Conservation (phyloP, 2,797 vertebrate species). For the Nannoperca obscura region DNA sequence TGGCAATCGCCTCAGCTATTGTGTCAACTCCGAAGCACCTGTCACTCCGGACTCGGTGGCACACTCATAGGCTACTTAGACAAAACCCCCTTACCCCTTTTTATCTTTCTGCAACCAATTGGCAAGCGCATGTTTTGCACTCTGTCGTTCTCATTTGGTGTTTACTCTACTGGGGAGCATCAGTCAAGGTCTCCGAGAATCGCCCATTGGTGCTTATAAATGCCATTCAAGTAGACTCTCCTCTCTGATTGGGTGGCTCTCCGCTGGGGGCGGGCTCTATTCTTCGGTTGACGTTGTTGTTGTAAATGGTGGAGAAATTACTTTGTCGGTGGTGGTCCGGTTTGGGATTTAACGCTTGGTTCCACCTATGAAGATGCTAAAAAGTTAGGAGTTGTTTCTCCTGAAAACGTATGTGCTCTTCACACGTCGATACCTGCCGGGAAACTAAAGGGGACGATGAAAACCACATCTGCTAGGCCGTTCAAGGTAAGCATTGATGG, state of each 20-base stretch:
- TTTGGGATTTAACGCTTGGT: constrained; percentile 54
- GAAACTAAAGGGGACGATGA: constrained; percentile 73
- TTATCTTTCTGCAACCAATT: constrained; percentile 69
- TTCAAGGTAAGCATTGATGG: constrained; percentile 83
- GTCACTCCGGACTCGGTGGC: constrained; percentile 61
- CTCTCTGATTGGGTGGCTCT: constrained; percentile 68
- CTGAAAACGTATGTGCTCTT: not conserved
- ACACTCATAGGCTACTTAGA: constrained; percentile 66
- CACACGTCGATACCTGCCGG: constrained; percentile 12
- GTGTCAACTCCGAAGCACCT: constrained; percentile 63
- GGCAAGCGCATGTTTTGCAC: constrained; percentile 27
- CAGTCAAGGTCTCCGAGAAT: constrained; percentile 13
- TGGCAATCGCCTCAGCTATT: constrained; percentile 54
- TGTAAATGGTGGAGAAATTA: constrained; percentile 86
- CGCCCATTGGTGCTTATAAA: constrained; percentile 54
- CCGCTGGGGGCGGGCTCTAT: constrained; percentile 62
- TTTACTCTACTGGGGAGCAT: constrained; percentile 35
- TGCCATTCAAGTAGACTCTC: constrained; percentile 27
- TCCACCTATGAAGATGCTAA: constrained; percentile 57
- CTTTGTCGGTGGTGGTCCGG: constrained; percentile 82
- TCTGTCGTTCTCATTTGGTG: constrained; percentile 64
- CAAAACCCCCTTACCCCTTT: constrained; percentile 37
- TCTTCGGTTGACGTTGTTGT: constrained; percentile 87
- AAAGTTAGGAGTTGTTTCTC: constrained; percentile 62
- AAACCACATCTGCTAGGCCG: constrained; percentile 76